phyloP scores from a whole-genome alignment of 2,113 vertebrate genomes.

The Callithrix jacchus region DNA sequence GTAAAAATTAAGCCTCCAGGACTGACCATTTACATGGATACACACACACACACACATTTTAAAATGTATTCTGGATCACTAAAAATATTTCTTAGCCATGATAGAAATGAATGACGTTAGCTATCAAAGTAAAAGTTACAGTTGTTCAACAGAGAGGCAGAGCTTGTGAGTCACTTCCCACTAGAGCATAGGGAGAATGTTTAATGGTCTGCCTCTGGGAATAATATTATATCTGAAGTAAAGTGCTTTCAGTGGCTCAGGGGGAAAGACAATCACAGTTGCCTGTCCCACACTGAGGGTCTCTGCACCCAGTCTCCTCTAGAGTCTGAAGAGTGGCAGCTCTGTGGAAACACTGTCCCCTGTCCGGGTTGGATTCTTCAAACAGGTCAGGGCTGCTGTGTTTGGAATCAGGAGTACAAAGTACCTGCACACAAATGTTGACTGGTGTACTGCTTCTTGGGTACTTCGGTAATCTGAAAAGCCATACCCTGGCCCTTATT shows the following conservation, averaged over 20 bases:
- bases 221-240: rapidly evolving
- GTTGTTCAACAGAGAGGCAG: not conserved
- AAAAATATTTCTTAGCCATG: not conserved
- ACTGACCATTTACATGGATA: not conserved
- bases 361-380: not conserved
- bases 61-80: not conserved
- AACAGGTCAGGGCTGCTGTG: not conserved
- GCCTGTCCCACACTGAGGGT: not conserved
- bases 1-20: not conserved
- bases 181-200: not conserved
- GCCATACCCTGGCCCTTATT: not conserved
- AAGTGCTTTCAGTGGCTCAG: not conserved
- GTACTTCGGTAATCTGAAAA: not conserved
- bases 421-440: not conserved
- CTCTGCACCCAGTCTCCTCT: not conserved
- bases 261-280: not conserved
- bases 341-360: not conserved
- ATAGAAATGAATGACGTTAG: not conserved
- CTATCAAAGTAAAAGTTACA: not conserved
- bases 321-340: not conserved
- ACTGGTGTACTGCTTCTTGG: not conserved
- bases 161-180: not conserved
- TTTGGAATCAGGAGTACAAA: not conserved
- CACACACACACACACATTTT: no score
- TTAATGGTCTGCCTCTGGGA: not conserved